A percentile compares a stretch with the other conserved stretches of the same genome.
Conservation (phyloP, 1,140 invertebrate species). For the Drosophila erecta region DNA sequence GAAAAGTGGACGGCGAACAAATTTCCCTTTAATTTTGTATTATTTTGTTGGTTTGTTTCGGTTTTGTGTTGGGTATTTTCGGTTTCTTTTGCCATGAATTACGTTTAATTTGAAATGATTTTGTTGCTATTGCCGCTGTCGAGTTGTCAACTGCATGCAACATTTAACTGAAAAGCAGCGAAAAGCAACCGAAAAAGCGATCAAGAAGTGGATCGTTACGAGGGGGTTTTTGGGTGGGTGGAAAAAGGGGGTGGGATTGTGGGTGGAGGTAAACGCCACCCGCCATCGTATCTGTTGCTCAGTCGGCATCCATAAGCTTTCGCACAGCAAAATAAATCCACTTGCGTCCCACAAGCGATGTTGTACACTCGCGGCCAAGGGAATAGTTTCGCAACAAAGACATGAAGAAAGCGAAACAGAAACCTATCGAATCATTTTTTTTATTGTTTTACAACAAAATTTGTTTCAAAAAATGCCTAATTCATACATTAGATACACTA, state of each 20-base stretch:
- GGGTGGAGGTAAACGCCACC: conserved; percentile 37
- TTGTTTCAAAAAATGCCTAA: no score
- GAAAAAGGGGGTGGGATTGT: background rate
- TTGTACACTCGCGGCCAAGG: background rate
- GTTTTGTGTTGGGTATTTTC: conserved; percentile 39
- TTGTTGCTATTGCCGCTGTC: conserved; percentile 46
- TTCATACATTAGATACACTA: background rate
- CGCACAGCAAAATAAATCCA: conserved; percentile 46
- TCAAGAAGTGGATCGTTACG: conserved; percentile 45
- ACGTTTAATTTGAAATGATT: conserved; percentile 57
- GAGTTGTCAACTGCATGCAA: conserved; percentile 76
- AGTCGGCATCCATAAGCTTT: conserved; percentile 57
- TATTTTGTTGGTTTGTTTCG: conserved; percentile 35
- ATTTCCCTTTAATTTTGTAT: conserved; percentile 57
- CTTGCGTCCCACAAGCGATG: conserved; percentile 57
- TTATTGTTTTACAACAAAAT: no score
- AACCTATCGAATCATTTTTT: no score
- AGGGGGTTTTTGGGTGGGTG: conserved; percentile 3
- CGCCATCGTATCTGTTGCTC: conserved; percentile 10
- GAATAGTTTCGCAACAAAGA: no score
- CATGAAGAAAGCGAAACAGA: no score
- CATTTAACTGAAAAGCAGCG: conserved; percentile 57
- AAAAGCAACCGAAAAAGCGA: conserved; percentile 41
- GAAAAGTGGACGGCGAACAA: conserved; percentile 46
- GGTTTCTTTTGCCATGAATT: conserved; percentile 59